A percentile compares a stretch with the other conserved stretches of the same genome.
Evolutionary conservation across 2,113 vertebrate species (phyloP).

Genomic region (Lepidothrix coronata): DNA sequence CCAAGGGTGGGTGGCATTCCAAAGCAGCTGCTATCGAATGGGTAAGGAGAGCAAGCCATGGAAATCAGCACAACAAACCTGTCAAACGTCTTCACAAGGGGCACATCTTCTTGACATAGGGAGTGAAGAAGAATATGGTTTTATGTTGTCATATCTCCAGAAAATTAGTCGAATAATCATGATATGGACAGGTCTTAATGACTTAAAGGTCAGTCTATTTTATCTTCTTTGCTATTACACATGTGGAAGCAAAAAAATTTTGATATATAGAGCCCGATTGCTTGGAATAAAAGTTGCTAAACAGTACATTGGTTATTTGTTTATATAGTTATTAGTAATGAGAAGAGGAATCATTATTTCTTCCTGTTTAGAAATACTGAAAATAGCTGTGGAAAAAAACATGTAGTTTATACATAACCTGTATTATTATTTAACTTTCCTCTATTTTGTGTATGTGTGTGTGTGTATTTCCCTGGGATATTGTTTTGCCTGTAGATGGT

Average conservation of each 20-base stretch:
- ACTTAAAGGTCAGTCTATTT: constrained; percentile 74
- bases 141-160: constrained; percentile 76
- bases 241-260: background rate
- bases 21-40: constrained; percentile 79
- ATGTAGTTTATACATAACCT: background rate
- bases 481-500: constrained; percentile 3
- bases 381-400: background rate
- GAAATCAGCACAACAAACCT: constrained; percentile 73
- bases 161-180: constrained; percentile 75
- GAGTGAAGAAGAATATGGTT: constrained; percentile 73
- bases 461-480: background rate
- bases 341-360: background rate
- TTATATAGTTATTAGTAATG: background rate
- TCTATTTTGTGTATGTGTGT: background rate
- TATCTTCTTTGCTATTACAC: background rate
- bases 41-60: constrained; percentile 70
- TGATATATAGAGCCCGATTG: background rate
- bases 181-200: constrained; percentile 85
- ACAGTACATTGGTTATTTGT: background rate
- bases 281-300: background rate
- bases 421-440: background rate
- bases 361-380: background rate
- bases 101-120: constrained; percentile 80
- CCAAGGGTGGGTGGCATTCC: constrained; percentile 78
- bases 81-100: constrained; percentile 55